These are phyloP conservation scores for Willowsia nigromaculata DNA, from an alignment of 2,888 invertebrate species.

Conservation along the genomic window DNA sequence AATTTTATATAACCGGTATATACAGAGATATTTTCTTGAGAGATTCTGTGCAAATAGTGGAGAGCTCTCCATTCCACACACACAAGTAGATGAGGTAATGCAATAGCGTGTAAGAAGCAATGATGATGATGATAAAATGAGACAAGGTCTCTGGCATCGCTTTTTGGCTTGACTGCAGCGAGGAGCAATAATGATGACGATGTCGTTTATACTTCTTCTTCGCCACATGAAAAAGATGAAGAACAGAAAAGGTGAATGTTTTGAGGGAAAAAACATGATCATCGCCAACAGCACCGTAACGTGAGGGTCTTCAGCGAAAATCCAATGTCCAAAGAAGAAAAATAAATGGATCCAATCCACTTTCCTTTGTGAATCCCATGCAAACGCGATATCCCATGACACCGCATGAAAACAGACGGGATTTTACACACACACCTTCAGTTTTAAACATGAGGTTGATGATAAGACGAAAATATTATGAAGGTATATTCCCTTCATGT, in stretches of 20 bases:
- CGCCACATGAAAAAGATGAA: constrained; percentile 39
- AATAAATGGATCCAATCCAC: too few relatives aligned
- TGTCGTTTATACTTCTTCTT: neutral
- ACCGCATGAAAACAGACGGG: too few relatives aligned
- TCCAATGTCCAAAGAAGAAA: constrained; percentile 38
- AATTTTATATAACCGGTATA: neutral
- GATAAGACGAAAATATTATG: constrained; percentile 19
- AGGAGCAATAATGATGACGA: constrained; percentile 13
- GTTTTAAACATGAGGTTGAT: neutral
- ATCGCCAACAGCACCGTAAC: neutral
- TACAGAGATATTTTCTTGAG: too few relatives aligned
- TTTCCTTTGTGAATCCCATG: too few relatives aligned
- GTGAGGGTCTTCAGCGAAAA: constrained; percentile 27
- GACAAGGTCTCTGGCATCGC: too few relatives aligned
- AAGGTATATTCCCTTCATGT: neutral
- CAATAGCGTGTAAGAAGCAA: neutral
- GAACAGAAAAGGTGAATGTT: constrained; percentile 57
- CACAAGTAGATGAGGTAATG: constrained; percentile 4
- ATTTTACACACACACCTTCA: constrained; percentile 23
- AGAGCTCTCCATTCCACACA: too few relatives aligned
- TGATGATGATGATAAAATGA: constrained; percentile 23
- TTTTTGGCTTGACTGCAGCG: constrained; percentile 1
- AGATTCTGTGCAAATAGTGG: too few relatives aligned
- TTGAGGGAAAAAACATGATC: constrained; percentile 37
- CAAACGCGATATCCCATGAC: constrained; percentile 3